Evolutionary conservation across 2,797 vertebrate species (phyloP).

Genomic region (Peromyscus eremicus): DNA sequence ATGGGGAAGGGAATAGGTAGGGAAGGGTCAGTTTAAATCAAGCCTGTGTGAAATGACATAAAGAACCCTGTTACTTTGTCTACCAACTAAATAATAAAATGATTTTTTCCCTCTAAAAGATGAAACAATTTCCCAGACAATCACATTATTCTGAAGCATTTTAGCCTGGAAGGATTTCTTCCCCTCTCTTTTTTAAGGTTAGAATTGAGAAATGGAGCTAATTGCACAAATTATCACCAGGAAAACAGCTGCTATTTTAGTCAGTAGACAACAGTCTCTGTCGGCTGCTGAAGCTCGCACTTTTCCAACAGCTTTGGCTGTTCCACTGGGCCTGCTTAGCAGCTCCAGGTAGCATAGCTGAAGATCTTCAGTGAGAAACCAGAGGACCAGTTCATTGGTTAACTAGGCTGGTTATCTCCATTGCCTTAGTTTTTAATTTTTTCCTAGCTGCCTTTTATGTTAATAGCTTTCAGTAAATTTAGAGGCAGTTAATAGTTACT

Average conservation of each 20-base stretch:
- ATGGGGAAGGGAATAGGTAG: background rate
- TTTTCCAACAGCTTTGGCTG: constrained; percentile 33
- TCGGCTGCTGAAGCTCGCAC: background rate
- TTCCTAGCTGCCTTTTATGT: constrained; percentile 58
- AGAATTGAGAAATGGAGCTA: constrained; percentile 55
- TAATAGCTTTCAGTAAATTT: background rate
- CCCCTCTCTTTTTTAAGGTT: background rate
- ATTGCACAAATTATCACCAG: constrained; percentile 60
- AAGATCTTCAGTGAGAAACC: constrained; percentile 33
- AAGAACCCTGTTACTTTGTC: background rate
- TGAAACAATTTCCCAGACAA: background rate
- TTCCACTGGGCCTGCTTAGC: constrained; percentile 34
- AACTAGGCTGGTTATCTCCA: background rate
- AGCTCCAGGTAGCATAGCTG: background rate
- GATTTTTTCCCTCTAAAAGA: background rate
- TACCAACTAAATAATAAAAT: background rate
- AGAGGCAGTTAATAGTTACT: background rate
- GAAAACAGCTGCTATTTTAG: constrained; percentile 52
- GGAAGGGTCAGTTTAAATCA: background rate
- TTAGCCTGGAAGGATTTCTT: constrained; percentile 30
- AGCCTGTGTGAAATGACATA: background rate
- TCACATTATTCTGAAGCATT: background rate
- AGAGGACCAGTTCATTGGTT: constrained; percentile 4
- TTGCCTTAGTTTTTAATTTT: constrained; percentile 9
- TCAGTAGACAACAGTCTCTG: constrained; percentile 17